Conservation (phyloP, 1,140 invertebrate species). For the Plodia interpunctella region DNA sequence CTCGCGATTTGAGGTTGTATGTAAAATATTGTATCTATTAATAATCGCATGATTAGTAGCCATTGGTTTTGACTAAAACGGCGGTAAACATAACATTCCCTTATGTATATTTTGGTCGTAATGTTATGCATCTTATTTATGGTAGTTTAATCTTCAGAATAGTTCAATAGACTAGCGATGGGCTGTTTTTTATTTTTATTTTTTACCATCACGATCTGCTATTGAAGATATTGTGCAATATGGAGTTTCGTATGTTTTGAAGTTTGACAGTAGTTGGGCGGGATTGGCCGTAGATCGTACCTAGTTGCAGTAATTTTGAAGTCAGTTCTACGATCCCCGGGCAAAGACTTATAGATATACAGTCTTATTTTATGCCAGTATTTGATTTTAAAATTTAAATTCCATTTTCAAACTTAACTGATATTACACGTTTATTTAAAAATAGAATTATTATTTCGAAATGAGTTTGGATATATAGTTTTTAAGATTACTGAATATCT, state of each 20-base stretch:
- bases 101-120: conserved; percentile 55
- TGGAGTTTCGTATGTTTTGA: conserved; percentile 35
- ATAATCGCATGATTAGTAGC: conserved; percentile 2
- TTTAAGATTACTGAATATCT: not conserved
- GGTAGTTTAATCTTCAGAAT: conserved; percentile 44
- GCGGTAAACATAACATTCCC: conserved; percentile 40
- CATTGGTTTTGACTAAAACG: not conserved
- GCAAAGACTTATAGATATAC: conserved; percentile 15
- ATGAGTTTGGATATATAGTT: not conserved
- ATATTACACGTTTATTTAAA: not conserved
- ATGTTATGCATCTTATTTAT: conserved; percentile 48
- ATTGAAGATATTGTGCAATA: conserved; percentile 63
- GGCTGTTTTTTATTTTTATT: conserved; percentile 59
- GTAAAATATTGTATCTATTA: not conserved
- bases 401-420: not conserved
- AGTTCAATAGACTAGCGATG: conserved; percentile 59
- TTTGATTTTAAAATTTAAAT: too few relatives aligned
- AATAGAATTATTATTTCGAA: too few relatives aligned
- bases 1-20: not conserved
- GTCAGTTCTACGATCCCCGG: conserved; percentile 14
- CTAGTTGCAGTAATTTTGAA: conserved; percentile 8
- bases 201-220: conserved; percentile 45
- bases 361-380: not conserved
- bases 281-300: conserved; percentile 21
- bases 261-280: conserved; percentile 22